These are phyloP conservation scores for Allenopithecus nigroviridis DNA, from an alignment of 2,797 vertebrate genomes.

Conservation along the genomic window DNA sequence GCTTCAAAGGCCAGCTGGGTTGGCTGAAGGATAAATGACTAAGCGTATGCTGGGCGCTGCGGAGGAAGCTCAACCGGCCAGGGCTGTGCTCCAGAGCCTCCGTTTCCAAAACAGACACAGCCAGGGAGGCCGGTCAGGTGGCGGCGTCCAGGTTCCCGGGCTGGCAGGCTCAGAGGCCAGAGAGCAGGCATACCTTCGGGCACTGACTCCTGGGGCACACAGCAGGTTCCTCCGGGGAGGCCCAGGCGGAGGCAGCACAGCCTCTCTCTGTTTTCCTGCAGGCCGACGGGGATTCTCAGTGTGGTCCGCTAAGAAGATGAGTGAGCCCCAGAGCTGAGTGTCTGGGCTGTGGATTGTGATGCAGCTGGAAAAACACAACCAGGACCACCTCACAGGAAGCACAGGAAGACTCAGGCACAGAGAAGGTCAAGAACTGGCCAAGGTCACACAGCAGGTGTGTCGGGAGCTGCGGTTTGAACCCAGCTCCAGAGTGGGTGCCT, in stretches of 20 bases:
- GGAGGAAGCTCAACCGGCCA: neutral
- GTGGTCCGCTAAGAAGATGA: neutral
- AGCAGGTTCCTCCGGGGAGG: neutral
- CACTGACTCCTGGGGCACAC: too few relatives aligned
- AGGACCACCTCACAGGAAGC: neutral
- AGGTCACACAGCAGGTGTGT: neutral
- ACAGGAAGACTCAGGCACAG: accelerated
- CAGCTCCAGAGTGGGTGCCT: too few relatives aligned
- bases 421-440: neutral
- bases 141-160: accelerated
- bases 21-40: accelerated
- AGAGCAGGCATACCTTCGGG: accelerated
- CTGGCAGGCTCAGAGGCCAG: neutral
- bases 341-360: accelerated
- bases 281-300: neutral
- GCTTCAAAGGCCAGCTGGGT: neutral
- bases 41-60: accelerated
- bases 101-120: neutral
- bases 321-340: neutral
- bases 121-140: too few relatives aligned
- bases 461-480: neutral
- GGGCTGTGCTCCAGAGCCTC: neutral
- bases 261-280: neutral
- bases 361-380: neutral
- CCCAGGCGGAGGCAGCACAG: neutral